phyloP scores from a whole-genome alignment of 2,888 invertebrate genomes.

The Metallyticus violacea region DNA sequence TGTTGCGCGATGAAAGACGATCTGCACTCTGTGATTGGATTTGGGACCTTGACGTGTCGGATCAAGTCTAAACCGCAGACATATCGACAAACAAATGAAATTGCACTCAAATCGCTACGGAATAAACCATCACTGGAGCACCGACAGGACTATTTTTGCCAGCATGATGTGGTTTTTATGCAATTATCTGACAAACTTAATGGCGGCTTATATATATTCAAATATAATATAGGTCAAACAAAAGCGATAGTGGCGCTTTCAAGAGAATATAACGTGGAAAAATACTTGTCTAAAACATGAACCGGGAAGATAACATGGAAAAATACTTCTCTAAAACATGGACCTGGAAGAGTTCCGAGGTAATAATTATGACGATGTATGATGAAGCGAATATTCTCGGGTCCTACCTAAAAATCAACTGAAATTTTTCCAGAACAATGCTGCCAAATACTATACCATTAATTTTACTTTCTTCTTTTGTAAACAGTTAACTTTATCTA shows the following conservation, averaged over 20 bases:
- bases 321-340: too few species aligned
- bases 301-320: too few species aligned
- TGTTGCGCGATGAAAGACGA: not conserved
- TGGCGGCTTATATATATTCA: not conserved
- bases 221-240: not conserved
- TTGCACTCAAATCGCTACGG: not conserved
- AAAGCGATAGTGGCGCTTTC: not conserved
- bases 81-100: not conserved
- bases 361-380: too few species aligned
- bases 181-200: not conserved
- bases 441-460: too few species aligned
- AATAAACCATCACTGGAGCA: not conserved
- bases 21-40: not conserved
- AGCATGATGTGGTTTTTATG: not conserved
- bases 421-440: too few species aligned
- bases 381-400: too few species aligned
- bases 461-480: too few species aligned
- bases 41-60: not conserved
- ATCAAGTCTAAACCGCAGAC: not conserved
- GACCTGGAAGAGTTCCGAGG: too few species aligned
- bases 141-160: not conserved
- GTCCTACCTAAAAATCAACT: too few species aligned
- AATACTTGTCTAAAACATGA: too few species aligned
- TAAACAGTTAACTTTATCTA: too few species aligned
- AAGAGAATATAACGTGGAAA: not conserved